Conservation (phyloP, 2,888 invertebrate species). For the Blera fallax region DNA sequence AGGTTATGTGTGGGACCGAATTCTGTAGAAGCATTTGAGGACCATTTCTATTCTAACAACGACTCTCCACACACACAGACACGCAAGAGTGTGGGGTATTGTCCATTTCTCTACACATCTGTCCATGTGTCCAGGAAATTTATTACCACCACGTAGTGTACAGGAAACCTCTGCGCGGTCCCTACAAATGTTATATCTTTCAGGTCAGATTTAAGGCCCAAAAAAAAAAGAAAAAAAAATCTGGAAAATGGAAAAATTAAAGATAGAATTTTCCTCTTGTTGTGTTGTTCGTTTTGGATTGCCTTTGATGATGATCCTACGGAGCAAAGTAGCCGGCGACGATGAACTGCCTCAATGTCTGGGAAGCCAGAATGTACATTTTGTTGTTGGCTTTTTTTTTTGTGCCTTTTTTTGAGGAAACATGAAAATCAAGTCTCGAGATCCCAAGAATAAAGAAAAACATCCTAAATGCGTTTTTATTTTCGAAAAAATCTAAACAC, state of each 20-base stretch:
- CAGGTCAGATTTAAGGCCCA: slow-evolving; percentile 39
- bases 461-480: slow-evolving; percentile 43
- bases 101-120: slow-evolving; percentile 48
- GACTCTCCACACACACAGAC: not conserved
- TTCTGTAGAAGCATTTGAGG: slow-evolving; percentile 44
- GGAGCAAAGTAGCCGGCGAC: not conserved
- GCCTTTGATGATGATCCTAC: slow-evolving; percentile 34
- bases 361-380: slow-evolving; percentile 32
- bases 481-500: slow-evolving; percentile 31
- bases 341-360: slow-evolving; percentile 67
- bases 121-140: slow-evolving; percentile 64
- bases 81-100: not conserved
- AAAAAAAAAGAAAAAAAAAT: too few relatives aligned
- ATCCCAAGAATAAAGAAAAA: slow-evolving; percentile 25
- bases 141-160: slow-evolving; percentile 44
- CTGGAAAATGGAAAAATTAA: not conserved
- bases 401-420: slow-evolving; percentile 30
- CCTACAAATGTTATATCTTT: not conserved
- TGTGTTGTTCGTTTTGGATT: not conserved
- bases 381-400: too few relatives aligned
- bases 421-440: slow-evolving; percentile 54
- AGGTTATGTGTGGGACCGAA: slow-evolving; percentile 48
- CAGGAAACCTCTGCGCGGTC: slow-evolving; percentile 23
- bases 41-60: slow-evolving; percentile 26
- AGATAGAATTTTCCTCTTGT: slow-evolving; percentile 26